Evolutionary conservation across 92 coral and sea anemone genomes (phyloP), one percentile per base, ranked within the genome.

Genomic region (Scolanthus callimorphus): DNA sequence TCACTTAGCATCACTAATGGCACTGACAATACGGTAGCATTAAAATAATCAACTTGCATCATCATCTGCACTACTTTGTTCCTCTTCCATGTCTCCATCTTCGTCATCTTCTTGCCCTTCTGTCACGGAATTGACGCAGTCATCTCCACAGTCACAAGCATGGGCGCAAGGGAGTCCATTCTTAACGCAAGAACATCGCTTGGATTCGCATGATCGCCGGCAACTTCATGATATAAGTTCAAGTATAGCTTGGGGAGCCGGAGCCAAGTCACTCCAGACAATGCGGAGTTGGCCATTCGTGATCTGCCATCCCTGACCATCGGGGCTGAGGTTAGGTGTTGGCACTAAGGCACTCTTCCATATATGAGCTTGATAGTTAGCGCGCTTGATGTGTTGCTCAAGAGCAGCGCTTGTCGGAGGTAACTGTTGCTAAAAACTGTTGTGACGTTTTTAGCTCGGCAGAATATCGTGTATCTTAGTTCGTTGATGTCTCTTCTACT

Each of bases 401-500:
- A 80, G 58, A 30, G 81, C 63, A 27, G 63, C 70, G 27, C 51
- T 37, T 39, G 76, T 72, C 25, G 71, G 76, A 3, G 87, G 66
- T 39, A 80, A 81, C 71, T 79, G 85, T 34, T 72, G 80, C 27
- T n/a, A n/a, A n/a, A n/a, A n/a, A n/a, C n/a, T n/a, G n/a, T n/a
- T n/a, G n/a, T n/a, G n/a, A 71, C 43, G 68, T 52, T 71, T 30
- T 71, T 56, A 70, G 64, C 57, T 34, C 59, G 71, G 70, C 70
- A 79, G 29, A 79, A 72, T 51, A 59, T 49, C 51, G 56, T 79
- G 69, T 51, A 72, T 21, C 80, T 38, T 21, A 49, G 54, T 26
- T 79, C 58, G 56, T 79, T 44, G 17, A 72, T 65, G 29, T 21
- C 53, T 11, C 50, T 22, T 34, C 49, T 38, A 62, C 46, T 65